Base-by-base conservation (phyloP, 2,113 vertebrate genomes). In the Rhineura floridana region DNA sequence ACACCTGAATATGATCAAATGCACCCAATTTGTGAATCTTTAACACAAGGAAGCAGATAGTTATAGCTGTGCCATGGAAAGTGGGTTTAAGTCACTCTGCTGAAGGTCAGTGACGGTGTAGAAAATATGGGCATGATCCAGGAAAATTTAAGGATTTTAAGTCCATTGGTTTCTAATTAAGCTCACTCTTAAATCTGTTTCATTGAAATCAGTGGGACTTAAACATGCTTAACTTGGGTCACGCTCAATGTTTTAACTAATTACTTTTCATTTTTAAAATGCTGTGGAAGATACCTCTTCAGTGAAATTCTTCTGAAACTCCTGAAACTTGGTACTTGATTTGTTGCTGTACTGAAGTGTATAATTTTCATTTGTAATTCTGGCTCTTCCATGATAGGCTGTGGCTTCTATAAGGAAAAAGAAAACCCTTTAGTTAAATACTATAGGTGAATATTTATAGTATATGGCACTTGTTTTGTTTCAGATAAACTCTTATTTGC, bases 301-400 rank as follows among this genome's bases (percentile, higher is more conserved):
- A 1, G 30, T 63, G 21, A 86, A 63, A 25, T 44, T 46, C 39
- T 86, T 77, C 39, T 78, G 72, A 86, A 77, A 77, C 19, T 78
- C 23, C 59, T 77, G 52, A 77, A 86, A 86, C 39, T 77, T 55
- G 1, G 52, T 30, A 65, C 84, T 86, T 65, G 84, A 86, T 86
- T 15, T 46, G 21, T 86, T 86, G 33, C 44, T 78, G 25, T 77
- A 86, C 6, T 86, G 72, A n/a, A 52, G 73, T 65, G 28, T 44
- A 9, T 77, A 77, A 6, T 65, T 42, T 48, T 46, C 9, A 48
- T 86, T 86, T 62, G 52, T 86, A 48, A 86, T 86, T 73, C 84
- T 86, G 55, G 21, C 59, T n/a, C 8, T 77, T 78, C 73, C 84
- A 46, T 17, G n/a, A 63, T 70, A 86, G 15, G 33, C 59, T 65